A percentile compares a stretch with the other conserved stretches of the same genome.
phyloP scores from a whole-genome alignment of 2,888 invertebrate genomes.

The Ptilodon capucinus region DNA sequence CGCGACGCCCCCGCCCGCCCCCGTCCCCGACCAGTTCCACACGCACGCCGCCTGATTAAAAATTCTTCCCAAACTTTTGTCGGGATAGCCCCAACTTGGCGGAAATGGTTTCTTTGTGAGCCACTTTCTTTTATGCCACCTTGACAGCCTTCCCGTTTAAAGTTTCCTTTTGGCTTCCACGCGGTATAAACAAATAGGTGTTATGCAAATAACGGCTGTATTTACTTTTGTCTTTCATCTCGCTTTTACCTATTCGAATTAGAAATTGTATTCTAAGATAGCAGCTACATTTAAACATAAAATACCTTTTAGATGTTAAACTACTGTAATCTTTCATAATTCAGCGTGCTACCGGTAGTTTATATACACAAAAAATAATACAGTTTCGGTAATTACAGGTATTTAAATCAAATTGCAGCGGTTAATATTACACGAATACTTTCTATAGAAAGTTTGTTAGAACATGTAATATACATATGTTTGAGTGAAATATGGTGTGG shows the following conservation, averaged over 20 bases:
- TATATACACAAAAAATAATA: conserved; percentile 20
- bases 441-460: conserved; percentile 38
- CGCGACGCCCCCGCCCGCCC: conserved; percentile 36
- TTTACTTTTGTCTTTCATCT: no score
- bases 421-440: conserved; percentile 32
- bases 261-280: no score
- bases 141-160: conserved; percentile 3
- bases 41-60: conserved; percentile 65
- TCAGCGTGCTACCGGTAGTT: neutral
- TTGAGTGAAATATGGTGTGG: conserved; percentile 24
- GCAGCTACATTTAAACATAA: no score
- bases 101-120: conserved; percentile 49
- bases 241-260: no score
- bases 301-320: neutral
- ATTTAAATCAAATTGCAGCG: conserved; percentile 33
- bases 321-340: neutral
- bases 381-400: conserved; percentile 34
- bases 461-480: conserved; percentile 40
- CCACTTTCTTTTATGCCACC: conserved; percentile 35
- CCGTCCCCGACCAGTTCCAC: conserved; percentile 29
- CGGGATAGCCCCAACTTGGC: conserved; percentile 56
- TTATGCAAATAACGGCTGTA: neutral
- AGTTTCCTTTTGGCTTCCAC: neutral
- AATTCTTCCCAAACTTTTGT: conserved; percentile 72
- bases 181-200: neutral